Evolutionary conservation across 2,113 vertebrate genomes (phyloP), one percentile per base, ranked within the genome.

Genomic region (Aptenodytes patagonicus): DNA sequence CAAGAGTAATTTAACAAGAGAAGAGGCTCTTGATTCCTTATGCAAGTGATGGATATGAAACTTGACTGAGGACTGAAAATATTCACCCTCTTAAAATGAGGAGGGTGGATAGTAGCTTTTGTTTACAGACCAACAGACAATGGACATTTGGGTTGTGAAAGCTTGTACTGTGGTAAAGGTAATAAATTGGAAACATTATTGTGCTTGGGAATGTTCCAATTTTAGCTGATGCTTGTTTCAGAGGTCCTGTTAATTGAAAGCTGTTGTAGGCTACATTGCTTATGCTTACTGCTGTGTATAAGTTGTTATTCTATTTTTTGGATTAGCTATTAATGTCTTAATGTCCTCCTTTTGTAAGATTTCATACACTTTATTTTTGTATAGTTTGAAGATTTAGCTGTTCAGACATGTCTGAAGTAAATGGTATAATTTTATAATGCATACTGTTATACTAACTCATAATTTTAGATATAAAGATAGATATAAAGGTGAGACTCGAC

Each of bases 121-220:
- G 98, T 98, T 98, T 98, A 98, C 98, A 98, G 97, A 97, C 94
- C 96, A 95, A 95, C 71, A 93, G 97, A 97, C 88, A 96, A 95
- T 93, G 93, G 89, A 98, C 97, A 97, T 98, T 98, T 96, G 98
- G 96, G 98, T 98, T 99, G 98, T 99, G 98, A 98, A 98, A 98
- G 98, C 98, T 99, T 99, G 98, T 99, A 98, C 98, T 98, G 98
- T 99, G 98, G 98, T 98, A 98, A 98, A 98, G 98, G 98, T 98
- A 98, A 99, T 99, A 98, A 99, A 98, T 98, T 98, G 98, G 95
- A 98, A 98, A 98, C 85, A 86, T 97, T 89, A 93, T 97, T 98
- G 87, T 97, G 97, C 95, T 95, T 98, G 96, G 93, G 94, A 94
- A 96, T 98, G 97, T 98, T 97, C 95, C 95, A 95, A 58, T 97